A percentile compares a stretch with the other conserved stretches of the same genome.
Evolutionary conservation across 2,113 vertebrate species (phyloP).

Genomic region (Dasypus novemcinctus): DNA sequence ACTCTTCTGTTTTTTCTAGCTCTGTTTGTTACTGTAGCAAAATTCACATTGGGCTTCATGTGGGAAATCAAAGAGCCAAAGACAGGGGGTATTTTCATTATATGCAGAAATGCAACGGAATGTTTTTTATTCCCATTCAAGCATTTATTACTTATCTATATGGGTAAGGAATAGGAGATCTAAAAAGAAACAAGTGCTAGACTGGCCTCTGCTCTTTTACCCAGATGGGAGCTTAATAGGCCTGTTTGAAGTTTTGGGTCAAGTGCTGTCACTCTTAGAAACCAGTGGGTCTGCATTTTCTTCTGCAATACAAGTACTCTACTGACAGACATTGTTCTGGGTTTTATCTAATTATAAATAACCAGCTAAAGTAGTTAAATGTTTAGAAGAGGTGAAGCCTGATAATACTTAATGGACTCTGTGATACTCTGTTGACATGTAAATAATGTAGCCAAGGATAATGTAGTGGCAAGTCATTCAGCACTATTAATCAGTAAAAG

Average conservation of each 20-base stretch:
- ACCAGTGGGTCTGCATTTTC: constrained; percentile 23
- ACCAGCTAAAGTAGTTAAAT: constrained; percentile 48
- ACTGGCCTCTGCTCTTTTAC: constrained; percentile 3
- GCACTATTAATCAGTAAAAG: constrained; percentile 65
- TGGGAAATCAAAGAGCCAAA: constrained; percentile 54
- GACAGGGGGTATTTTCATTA: constrained; percentile 25
- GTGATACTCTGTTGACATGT: constrained; percentile 50
- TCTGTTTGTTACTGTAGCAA: constrained; percentile 53
- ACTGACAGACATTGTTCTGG: neutral
- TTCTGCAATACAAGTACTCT: neutral
- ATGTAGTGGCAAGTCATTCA: neutral
- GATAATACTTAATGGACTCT: neutral
- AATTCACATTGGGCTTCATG: constrained; percentile 51
- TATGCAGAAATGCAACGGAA: neutral
- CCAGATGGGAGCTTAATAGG: constrained; percentile 14
- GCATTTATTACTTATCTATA: constrained; percentile 24
- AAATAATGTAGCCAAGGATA: constrained; percentile 44
- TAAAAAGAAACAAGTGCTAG: neutral
- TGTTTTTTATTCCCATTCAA: constrained; percentile 39
- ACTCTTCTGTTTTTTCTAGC: constrained; percentile 38
- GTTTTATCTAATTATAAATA: constrained; percentile 60
- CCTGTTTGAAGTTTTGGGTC: constrained; percentile 43
- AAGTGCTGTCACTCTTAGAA: neutral
- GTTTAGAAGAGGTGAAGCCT: constrained; percentile 54
- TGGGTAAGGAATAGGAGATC: neutral